Conservation (phyloP, 2,888 invertebrate species). For the Tetrapedia diversipes region DNA sequence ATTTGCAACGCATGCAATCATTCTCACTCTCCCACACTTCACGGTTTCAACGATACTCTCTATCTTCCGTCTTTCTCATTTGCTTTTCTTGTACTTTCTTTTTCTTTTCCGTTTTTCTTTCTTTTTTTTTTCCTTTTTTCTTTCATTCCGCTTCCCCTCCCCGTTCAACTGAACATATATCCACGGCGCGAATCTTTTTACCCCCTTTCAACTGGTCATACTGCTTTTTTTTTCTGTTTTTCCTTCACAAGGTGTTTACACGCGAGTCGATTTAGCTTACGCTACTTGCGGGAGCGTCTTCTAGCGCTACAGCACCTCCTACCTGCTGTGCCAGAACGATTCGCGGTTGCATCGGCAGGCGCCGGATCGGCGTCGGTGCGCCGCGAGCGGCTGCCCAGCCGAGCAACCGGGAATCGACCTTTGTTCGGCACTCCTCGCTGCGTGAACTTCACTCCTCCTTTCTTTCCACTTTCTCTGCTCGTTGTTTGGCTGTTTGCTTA, state of each 20-base stretch:
- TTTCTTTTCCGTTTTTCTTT: conserved; percentile 39
- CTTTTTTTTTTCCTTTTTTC: conserved; percentile 5
- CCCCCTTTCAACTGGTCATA: background rate
- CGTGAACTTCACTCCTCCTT: conserved; percentile 71
- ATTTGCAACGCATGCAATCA: conserved; percentile 83
- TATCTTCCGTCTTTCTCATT: conserved; percentile 54
- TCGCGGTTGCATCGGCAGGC: conserved; percentile 38
- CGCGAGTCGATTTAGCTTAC: conserved; percentile 75
- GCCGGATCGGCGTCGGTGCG: background rate
- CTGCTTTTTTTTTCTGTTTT: background rate
- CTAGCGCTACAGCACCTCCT: conserved; percentile 79
- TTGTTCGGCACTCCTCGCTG: conserved; percentile 80
- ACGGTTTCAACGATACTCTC: conserved; percentile 63
- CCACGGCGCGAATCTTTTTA: conserved; percentile 21
- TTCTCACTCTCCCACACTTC: conserved; percentile 83
- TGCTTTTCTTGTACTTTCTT: conserved; percentile 9
- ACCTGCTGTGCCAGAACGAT: conserved; percentile 78
- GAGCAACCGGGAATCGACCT: conserved; percentile 58
- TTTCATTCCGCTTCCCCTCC: background rate
- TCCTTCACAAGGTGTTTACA: no score
- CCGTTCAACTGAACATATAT: conserved; percentile 13
- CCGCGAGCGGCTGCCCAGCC: conserved; percentile 18
- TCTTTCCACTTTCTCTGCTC: conserved; percentile 24
- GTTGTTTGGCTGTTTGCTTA: conserved; percentile 86
- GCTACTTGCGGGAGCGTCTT: conserved; percentile 81